Percentiles rank a stretch among this genome's conserved stretches.
Evolutionary conservation across 2,113 vertebrate genomes (phyloP).

Genomic region (Struthio camelus): DNA sequence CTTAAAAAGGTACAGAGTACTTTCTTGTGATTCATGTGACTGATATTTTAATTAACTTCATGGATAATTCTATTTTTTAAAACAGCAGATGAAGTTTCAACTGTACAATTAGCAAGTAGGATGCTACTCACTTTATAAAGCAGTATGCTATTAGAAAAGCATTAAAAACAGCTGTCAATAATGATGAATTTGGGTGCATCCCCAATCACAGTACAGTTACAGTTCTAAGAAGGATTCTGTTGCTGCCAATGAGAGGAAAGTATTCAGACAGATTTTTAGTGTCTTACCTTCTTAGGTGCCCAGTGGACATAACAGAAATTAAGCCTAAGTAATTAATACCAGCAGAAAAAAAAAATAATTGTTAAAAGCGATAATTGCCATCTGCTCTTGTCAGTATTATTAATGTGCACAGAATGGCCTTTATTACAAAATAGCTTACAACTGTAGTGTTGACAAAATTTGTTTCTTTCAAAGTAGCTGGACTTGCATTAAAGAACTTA

Average conservation of each 20-base stretch:
- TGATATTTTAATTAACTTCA: slow-evolving; percentile 24
- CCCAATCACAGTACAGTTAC: slow-evolving; percentile 31
- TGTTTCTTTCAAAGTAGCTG: slow-evolving; percentile 36
- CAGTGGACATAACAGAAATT: slow-evolving; percentile 47
- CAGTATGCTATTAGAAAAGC: neutral
- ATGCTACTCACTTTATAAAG: slow-evolving; percentile 16
- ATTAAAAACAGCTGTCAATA: slow-evolving; percentile 31
- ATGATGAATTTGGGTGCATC: slow-evolving; percentile 39
- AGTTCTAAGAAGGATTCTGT: slow-evolving; percentile 21
- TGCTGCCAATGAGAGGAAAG: slow-evolving; percentile 37
- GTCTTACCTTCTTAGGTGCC: slow-evolving; percentile 38
- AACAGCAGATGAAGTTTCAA: neutral
- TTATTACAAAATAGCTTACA: slow-evolving; percentile 51
- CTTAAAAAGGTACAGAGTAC: neutral
- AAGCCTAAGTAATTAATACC: slow-evolving; percentile 66
- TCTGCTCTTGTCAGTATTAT: slow-evolving; percentile 71
- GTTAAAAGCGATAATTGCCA: slow-evolving; percentile 61
- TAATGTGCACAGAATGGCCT: slow-evolving; percentile 45
- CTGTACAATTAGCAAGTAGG: slow-evolving; percentile 16
- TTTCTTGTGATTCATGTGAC: neutral
- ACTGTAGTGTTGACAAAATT: slow-evolving; percentile 30
- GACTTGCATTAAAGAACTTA: slow-evolving; percentile 37
- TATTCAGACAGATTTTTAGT: slow-evolving; percentile 30
- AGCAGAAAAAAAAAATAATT: slow-evolving; percentile 48
- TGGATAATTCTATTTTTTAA: slow-evolving; percentile 18